Conservation (phyloP, 2,797 vertebrate species). For the Tauraco hartlaubi region DNA sequence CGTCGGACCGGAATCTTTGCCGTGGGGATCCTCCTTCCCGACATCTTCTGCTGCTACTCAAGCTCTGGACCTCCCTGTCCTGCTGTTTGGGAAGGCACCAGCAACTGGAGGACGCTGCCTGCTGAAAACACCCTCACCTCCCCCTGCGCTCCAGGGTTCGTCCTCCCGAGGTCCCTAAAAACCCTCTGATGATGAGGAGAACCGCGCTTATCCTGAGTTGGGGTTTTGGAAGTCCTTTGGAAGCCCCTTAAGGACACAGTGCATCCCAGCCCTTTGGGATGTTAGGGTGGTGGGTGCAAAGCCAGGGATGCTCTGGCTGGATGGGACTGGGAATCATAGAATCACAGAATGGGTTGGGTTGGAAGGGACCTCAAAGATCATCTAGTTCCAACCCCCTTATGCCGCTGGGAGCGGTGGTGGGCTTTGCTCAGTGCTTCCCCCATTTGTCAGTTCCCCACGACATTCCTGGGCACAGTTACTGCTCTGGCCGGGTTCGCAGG, state of each 20-base stretch:
- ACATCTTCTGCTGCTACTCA: neutral
- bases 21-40: neutral
- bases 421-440: neutral
- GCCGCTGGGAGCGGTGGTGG: accelerated
- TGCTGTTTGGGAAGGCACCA: neutral
- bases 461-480: neutral
- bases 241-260: neutral
- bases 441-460: too few relatives aligned
- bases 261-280: neutral
- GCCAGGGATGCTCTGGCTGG: accelerated
- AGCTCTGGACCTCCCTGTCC: neutral
- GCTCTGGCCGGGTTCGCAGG: neutral
- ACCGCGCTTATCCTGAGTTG: accelerated
- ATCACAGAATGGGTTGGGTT: too few relatives aligned
- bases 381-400: too few relatives aligned
- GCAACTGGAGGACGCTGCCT: neutral
- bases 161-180: neutral
- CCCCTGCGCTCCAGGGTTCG: accelerated
- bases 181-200: accelerated
- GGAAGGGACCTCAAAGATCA: too few relatives aligned
- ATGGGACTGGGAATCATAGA: neutral
- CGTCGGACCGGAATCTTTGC: accelerated
- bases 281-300: neutral
- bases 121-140: accelerated
- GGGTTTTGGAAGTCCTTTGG: neutral